Evolutionary conservation across 2,888 invertebrate species (phyloP).

Genomic region (Atherix ibis): DNA sequence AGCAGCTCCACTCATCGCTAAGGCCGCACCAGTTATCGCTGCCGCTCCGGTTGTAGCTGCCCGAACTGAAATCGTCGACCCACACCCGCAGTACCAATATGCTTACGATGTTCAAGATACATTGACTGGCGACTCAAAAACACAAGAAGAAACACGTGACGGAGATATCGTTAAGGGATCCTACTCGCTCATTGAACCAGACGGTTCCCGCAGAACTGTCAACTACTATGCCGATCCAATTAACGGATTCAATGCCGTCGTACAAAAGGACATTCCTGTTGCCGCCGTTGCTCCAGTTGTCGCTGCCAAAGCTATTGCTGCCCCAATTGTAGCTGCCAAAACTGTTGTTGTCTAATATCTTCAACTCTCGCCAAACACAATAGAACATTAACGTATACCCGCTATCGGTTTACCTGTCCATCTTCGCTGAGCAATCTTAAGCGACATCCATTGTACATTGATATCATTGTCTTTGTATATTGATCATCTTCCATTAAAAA

Average conservation of each 20-base stretch:
- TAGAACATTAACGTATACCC: too few relatives aligned
- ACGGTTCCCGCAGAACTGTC: slow-evolving; percentile 34
- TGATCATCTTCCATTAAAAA: slow-evolving; percentile 6
- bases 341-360: slow-evolving; percentile 12
- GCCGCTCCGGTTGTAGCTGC: slow-evolving; percentile 22
- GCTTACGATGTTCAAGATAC: slow-evolving; percentile 35
- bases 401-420: too few relatives aligned
- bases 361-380: too few relatives aligned
- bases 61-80: slow-evolving; percentile 30
- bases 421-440: slow-evolving; percentile 17
- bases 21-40: slow-evolving; percentile 16
- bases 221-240: slow-evolving; percentile 35
- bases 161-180: slow-evolving; percentile 36
- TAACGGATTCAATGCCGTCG: slow-evolving; percentile 37
- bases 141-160: slow-evolving; percentile 34
- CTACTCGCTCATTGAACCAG: slow-evolving; percentile 35
- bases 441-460: slow-evolving; percentile 28
- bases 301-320: slow-evolving; percentile 24
- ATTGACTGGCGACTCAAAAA: slow-evolving; percentile 35
- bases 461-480: slow-evolving; percentile 16
- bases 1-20: slow-evolving; percentile 29
- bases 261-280: slow-evolving; percentile 31
- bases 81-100: slow-evolving; percentile 34
- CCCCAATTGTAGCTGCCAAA: slow-evolving; percentile 16
- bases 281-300: slow-evolving; percentile 31